Evolutionary conservation across 2,113 vertebrate genomes (phyloP).

Genomic region (Epinephelus moara): DNA sequence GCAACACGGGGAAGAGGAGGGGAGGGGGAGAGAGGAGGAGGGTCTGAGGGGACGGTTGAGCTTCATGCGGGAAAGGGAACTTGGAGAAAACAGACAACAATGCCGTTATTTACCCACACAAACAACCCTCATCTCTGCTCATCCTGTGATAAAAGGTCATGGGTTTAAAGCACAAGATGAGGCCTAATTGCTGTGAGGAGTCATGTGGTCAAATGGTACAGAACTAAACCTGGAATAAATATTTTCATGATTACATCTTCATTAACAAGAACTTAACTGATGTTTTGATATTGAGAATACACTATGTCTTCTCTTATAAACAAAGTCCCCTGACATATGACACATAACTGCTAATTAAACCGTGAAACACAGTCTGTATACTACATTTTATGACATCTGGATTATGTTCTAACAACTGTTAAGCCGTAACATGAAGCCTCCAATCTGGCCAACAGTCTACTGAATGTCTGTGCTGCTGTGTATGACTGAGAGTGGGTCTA

Average conservation of each 20-base stretch:
- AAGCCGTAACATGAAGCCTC: not conserved
- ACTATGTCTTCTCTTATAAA: not conserved
- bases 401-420: slow-evolving; percentile 29
- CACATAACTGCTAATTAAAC: not conserved
- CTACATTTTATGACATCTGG: slow-evolving; percentile 15
- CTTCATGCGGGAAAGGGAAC: slow-evolving; percentile 81
- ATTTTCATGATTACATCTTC: not conserved
- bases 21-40: slow-evolving; percentile 24
- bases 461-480: slow-evolving; percentile 13
- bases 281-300: not conserved
- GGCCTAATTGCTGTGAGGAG: slow-evolving; percentile 26
- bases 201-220: slow-evolving; percentile 5
- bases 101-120: slow-evolving; percentile 78
- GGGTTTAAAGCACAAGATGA: slow-evolving; percentile 59
- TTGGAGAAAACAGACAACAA: slow-evolving; percentile 82
- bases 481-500: slow-evolving; percentile 36
- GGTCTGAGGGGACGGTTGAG: slow-evolving; percentile 40
- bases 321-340: not conserved
- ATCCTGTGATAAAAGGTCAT: slow-evolving; percentile 81
- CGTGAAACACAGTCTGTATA: not conserved
- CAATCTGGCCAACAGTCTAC: slow-evolving; percentile 38
- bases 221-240: not conserved
- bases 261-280: not conserved
- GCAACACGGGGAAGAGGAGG: slow-evolving; percentile 68
- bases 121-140: slow-evolving; percentile 68